These are phyloP conservation scores for Podotricha telesiphe DNA, from an alignment of 2,888 invertebrate genomes.

Conservation along the genomic window DNA sequence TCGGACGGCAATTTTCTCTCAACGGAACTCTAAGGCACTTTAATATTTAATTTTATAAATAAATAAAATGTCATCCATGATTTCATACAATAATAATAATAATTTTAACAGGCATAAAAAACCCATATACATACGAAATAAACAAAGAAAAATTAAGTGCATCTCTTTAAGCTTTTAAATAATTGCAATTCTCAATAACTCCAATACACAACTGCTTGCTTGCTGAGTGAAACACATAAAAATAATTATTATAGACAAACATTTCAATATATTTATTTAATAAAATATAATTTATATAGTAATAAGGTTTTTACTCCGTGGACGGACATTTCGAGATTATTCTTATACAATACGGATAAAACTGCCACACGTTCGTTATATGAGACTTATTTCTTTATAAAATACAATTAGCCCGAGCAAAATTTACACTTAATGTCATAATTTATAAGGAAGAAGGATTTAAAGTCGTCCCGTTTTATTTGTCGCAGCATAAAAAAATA, in stretches of 20 bases:
- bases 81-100: slow-evolving; percentile 1
- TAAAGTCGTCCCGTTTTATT: too few species aligned
- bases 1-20: slow-evolving; percentile 31
- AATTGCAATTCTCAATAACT: not conserved
- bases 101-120: slow-evolving; percentile 9
- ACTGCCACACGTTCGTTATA: not conserved
- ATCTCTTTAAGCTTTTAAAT: not conserved
- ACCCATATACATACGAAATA: not conserved
- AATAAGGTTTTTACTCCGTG: not conserved
- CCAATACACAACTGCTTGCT: not conserved
- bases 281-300: not conserved
- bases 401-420: slow-evolving; percentile 2
- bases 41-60: not conserved
- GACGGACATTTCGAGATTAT: slow-evolving; percentile 15
- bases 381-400: not conserved
- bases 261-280: not conserved
- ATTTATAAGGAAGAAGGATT: too few species aligned
- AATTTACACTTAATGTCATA: not conserved
- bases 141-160: not conserved
- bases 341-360: slow-evolving; percentile 8
- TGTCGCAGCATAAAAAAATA: too few species aligned
- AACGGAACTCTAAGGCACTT: slow-evolving; percentile 37
- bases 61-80: slow-evolving; percentile 6
- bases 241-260: not conserved
- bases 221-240: not conserved